A percentile compares a stretch with the other conserved stretches of the same genome.
Evolutionary conservation across 2,113 vertebrate genomes (phyloP).

Genomic region (Albula glossodonta): DNA sequence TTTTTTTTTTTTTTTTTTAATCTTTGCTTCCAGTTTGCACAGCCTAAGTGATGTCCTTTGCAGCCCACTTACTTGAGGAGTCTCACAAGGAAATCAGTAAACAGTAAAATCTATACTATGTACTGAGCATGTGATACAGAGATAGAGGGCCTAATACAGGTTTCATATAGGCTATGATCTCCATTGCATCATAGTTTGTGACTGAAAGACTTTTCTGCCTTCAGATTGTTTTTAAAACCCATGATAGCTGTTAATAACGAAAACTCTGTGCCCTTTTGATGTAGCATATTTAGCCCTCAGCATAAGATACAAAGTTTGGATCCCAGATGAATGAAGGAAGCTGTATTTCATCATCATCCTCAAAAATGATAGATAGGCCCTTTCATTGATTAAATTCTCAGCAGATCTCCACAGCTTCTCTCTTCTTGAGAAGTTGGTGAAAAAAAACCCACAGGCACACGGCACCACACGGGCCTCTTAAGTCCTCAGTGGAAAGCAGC

Average conservation of each 20-base stretch:
- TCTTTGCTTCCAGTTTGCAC: not conserved
- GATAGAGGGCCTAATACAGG: too few relatives aligned
- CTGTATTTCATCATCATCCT: conserved; percentile 16
- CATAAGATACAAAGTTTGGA: not conserved
- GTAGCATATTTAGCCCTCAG: not conserved
- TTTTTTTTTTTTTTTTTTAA: too few relatives aligned
- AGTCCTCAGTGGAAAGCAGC: conserved; percentile 19
- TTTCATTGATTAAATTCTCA: conserved; percentile 30
- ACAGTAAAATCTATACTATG: too few relatives aligned
- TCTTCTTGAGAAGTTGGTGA: conserved; percentile 6
- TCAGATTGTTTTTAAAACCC: not conserved
- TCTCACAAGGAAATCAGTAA: not conserved
- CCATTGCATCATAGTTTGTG: too few relatives aligned
- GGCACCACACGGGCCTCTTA: conserved; percentile 25
- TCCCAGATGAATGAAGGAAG: not conserved
- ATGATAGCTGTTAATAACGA: not conserved
- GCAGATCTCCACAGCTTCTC: conserved; percentile 23
- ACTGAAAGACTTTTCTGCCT: too few relatives aligned
- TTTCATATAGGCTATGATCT: too few relatives aligned
- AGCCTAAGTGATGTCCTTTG: not conserved
- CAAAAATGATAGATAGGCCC: conserved; percentile 6
- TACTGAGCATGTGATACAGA: too few relatives aligned
- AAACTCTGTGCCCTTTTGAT: not conserved
- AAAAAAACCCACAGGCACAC: conserved; percentile 8
- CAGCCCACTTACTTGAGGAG: not conserved